Evolutionary conservation across 2,888 invertebrate species (phyloP), one percentile per base, ranked within the genome.

Genomic region (Cynaeus angustus): DNA sequence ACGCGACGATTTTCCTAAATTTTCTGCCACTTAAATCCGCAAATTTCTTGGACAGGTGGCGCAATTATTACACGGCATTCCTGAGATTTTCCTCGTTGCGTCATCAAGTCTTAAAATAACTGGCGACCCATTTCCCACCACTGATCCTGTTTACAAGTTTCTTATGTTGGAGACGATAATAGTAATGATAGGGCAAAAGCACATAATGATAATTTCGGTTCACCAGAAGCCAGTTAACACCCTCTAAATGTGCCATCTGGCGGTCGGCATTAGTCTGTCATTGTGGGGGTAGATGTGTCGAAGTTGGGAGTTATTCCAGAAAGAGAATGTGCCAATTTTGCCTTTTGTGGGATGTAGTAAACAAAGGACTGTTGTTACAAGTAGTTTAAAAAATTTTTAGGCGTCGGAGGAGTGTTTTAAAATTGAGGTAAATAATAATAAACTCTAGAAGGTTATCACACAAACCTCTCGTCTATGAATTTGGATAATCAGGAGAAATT

Each of bases 201-300:
- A 48, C 16, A 71, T 3, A 71, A 68, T 72, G 72, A 71, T 71
- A 68, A 72, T 71, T 71, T 73, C 56, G 71, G 71, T 67, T 64
- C 52, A 67, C 73, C 71, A 38, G 56, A 65, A 69, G 71, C 55
- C 73, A 71, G 71, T 73, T 73, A 67, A 73, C 73, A 73, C 71
- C 71, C 71, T 71, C 52, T 69, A 69, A 61, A 66, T 45, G 61
- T 71, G 45, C 61, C 71, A 71, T 68, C 66, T 65, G 73, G 66
- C 41, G 50, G 13, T 65, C 70, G 37, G 12, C 59, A 53, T 45
- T 28, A 53, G 46, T 68, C 68, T 46, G 68, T 66, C 67, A 64
- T 46, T 14, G 8, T 16, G 7, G 46, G 14, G 21, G 10, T 14
- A 9, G 8, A 7, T 46, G 2, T 46, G 16, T 16, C 46, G 46